Evolutionary conservation across 2,113 vertebrate genomes (phyloP), one percentile per base, ranked within the genome.

Genomic region (Scartelaos histophorus): DNA sequence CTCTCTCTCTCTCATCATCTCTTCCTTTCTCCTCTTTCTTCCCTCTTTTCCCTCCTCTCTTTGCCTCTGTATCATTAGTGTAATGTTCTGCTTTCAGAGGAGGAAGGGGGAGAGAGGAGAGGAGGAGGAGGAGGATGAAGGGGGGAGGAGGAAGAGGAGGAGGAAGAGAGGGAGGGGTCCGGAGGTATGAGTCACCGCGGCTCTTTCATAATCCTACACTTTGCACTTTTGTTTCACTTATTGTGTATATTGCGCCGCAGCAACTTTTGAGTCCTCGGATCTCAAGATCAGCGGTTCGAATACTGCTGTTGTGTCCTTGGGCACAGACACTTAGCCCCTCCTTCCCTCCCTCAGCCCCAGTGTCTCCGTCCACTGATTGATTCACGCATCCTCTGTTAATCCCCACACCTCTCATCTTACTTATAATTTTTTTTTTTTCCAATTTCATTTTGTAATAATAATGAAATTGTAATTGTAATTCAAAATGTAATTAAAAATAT

Each of bases 31-130:
- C n/a, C n/a, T n/a, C n/a, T n/a, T 17, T 51, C 51, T 7, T 19
- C n/a, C 16, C 51, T 10, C 70, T 56, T 16, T 56, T 49, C 35
- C 29, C 66, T 43, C 15, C 65, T 61, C 38, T 25, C 29, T 64
- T 43, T 64, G 61, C 61, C 29, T 43, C 78, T 81, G 72, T 84
- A 82, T 91, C 85, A 91, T 93, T 91, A 91, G 83, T 87, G 75
- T 89, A 91, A 90, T 91, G 90, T 82, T 91, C 80, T 76, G 19
- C 16, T 80, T 86, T 68, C 73, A 4, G 29, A 29, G 29, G 29
- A 29, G 29, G 29, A 29, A 29, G 29, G 29, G 29, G 29, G 2
- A 29, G 29, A 29, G 43, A 25, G 60, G 73, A 56, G 74, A 47
- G 70, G 17, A 24, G n/a, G n/a, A n/a, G n/a, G n/a, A n/a, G n/a